A percentile compares a stretch with the other conserved stretches of the same genome.
Conservation (phyloP, 2,113 vertebrate species). For the Peromyscus californicus region DNA sequence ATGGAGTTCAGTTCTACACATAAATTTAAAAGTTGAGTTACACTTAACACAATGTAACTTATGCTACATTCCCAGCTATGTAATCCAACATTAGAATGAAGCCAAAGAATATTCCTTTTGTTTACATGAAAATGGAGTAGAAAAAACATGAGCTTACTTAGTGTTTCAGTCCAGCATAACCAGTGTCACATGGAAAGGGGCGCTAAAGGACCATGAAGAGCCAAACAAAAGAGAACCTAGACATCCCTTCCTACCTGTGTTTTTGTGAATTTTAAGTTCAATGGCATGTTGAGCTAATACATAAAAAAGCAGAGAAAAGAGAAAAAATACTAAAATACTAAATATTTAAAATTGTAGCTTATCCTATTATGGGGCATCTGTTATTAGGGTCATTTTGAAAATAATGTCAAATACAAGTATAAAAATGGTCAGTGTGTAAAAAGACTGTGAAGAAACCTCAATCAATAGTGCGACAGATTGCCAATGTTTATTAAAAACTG, state of each 20-base stretch:
- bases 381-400: constrained; percentile 44
- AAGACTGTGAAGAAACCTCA: not conserved
- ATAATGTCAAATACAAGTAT: constrained; percentile 1
- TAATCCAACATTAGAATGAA: not conserved
- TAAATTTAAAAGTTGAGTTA: constrained; percentile 70
- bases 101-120: not conserved
- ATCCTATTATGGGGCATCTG: not conserved
- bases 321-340: not conserved
- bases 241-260: not conserved
- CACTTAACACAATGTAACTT: not conserved
- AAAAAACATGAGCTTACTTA: not conserved
- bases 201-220: not conserved
- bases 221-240: not conserved
- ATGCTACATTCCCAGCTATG: not conserved
- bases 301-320: not conserved
- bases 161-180: not conserved
- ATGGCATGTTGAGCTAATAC: not conserved
- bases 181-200: not conserved
- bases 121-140: not conserved
- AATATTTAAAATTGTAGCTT: not conserved
- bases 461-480: constrained; percentile 15
- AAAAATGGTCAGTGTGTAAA: constrained; percentile 43
- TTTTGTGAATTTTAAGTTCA: not conserved
- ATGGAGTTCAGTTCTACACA: constrained; percentile 34
- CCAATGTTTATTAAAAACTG: constrained; percentile 1